Base-by-base conservation (phyloP, 1,140 invertebrate genomes). In the Hermetia illucens region DNA sequence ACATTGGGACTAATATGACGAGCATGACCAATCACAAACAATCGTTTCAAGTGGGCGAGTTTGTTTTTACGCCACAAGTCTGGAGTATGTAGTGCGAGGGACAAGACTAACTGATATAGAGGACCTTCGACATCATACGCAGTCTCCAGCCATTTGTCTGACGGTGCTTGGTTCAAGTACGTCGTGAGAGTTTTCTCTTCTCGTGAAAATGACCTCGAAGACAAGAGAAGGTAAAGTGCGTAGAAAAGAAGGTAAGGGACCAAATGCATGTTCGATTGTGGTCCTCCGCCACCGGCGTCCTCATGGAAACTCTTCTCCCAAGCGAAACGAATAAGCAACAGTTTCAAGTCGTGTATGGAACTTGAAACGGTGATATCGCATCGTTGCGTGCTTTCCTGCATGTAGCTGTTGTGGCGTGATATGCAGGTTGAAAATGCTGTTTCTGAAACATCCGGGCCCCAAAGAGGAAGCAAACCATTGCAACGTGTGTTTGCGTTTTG, bases 401-500 rank as follows among this genome's bases (percentile, higher is more conserved):
- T 59, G 50, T 88, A 88, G 1, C 79, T 82, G 50, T 85, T 88
- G 50, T 86, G 90, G 40, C 89, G 73, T 0, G 91, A 92, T 25
- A 98, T 70, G 50, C 88, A 93, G 42, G 79, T 89, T 1, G 90
- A 91, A 61, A 94, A 98, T 9, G 85, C 85, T 0, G 89, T 88
- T 61, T 97, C 93, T 0, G 88, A 80, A 3, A 97, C 92, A 51
- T 91, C 82, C 2, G 91, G 90, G 4, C 93, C 93, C 91, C 92
- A 97, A 4, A 98, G 63, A 3, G 94, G 94, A 35, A 98, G 64
- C 36, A 98, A 62, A 1, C 93, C 92, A 63, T 98, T 98, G 58
- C 94, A 98, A 42, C 87, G 82, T 0, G 93, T 97, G 51, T 95
- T 97, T 0, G 91, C 91, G 65, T 98, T 98, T 62, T 98, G 93